A percentile compares a stretch with the other conserved stretches of the same genome.
phyloP scores from a whole-genome alignment of 2,888 invertebrate genomes.

The Chrysolina americana region DNA sequence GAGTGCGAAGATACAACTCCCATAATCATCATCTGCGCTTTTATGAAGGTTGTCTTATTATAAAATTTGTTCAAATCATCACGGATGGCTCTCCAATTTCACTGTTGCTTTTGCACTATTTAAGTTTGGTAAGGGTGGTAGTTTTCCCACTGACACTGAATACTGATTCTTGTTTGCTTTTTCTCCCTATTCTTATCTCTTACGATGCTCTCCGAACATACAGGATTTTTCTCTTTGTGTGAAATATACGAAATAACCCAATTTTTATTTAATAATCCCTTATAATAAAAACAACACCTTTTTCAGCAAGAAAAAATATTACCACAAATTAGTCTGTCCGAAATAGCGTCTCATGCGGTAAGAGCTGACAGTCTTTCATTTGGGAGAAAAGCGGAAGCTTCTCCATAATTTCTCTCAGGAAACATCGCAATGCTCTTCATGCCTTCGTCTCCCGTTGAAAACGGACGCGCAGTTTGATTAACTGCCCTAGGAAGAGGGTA shows the following conservation, averaged over 20 bases:
- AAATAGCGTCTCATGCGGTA: background rate
- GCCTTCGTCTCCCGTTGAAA: slow-evolving; percentile 3
- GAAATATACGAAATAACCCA: background rate
- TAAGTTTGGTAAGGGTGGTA: too few relatives aligned
- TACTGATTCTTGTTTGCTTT: too few relatives aligned
- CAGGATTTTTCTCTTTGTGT: too few relatives aligned
- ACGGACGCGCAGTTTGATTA: background rate
- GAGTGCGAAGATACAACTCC: too few relatives aligned
- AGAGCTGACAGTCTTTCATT: slow-evolving; percentile 18
- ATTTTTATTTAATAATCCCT: background rate
- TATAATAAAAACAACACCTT: background rate
- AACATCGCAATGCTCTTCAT: slow-evolving; percentile 17
- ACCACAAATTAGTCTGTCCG: slow-evolving; percentile 4
- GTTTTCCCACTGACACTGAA: too few relatives aligned
- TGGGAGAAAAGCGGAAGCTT: background rate
- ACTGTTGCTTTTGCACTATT: too few relatives aligned
- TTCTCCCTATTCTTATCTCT: too few relatives aligned
- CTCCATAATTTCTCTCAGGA: slow-evolving; percentile 6
- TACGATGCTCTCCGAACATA: too few relatives aligned
- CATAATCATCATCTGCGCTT: too few relatives aligned
- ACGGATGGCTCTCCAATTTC: too few relatives aligned
- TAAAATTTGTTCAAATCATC: too few relatives aligned
- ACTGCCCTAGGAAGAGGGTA: slow-evolving; percentile 4
- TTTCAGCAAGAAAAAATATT: background rate
- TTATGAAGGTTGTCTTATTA: too few relatives aligned